A percentile compares a stretch with the other conserved stretches of the same genome.
phyloP scores from a whole-genome alignment of 2,113 vertebrate genomes.

The Macrotus californicus region DNA sequence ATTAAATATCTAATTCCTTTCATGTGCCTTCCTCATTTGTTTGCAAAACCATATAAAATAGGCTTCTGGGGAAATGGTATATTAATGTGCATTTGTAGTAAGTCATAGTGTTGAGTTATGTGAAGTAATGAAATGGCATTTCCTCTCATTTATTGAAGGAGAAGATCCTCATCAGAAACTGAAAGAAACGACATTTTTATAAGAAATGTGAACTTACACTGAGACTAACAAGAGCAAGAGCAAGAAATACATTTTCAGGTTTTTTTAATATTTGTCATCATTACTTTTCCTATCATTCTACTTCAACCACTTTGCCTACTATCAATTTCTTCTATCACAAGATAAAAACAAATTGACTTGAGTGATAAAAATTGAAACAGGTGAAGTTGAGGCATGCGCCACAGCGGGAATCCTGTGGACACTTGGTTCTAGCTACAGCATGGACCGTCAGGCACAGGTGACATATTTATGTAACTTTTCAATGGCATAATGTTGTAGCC shows the following conservation, averaged over 20 bases:
- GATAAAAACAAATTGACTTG: background rate
- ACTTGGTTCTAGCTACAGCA: background rate
- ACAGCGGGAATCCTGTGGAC: background rate
- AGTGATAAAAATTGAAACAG: background rate
- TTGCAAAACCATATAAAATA: conserved; percentile 45
- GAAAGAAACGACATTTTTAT: conserved; percentile 47
- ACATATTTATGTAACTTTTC: background rate
- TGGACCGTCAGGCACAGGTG: background rate
- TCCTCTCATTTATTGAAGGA: conserved; percentile 32
- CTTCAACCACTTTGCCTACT: background rate
- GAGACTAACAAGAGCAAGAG: background rate
- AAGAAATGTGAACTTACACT: conserved; percentile 3
- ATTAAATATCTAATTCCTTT: conserved; percentile 40
- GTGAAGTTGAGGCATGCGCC: background rate
- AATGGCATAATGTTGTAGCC: background rate
- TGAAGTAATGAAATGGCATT: conserved; percentile 50
- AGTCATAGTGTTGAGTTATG: conserved; percentile 41
- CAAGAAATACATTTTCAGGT: background rate
- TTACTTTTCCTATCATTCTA: conserved; percentile 23
- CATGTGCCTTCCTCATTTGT: conserved; percentile 46
- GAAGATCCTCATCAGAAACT: conserved; percentile 15
- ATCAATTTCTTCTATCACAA: conserved; percentile 6
- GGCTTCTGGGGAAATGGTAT: conserved; percentile 16
- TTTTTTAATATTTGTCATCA: conserved; percentile 4
- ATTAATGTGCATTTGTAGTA: conserved; percentile 38